These are phyloP conservation scores for Orthosia cruda DNA, from an alignment of 2,888 invertebrate genomes.

Conservation along the genomic window DNA sequence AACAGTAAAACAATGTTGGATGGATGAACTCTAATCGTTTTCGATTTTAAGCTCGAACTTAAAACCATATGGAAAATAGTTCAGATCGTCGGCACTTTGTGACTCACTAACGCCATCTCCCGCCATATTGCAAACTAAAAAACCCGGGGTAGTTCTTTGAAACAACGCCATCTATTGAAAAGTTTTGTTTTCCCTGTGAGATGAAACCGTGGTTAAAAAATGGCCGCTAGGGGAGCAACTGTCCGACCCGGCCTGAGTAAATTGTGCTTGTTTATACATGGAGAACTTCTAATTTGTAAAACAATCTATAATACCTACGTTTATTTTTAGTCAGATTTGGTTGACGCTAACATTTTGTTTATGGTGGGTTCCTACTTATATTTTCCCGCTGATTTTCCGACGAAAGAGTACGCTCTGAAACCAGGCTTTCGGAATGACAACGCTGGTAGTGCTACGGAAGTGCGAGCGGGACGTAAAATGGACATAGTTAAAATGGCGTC, in stretches of 20 bases:
- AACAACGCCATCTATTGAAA: slow-evolving; percentile 20
- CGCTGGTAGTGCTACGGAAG: too few species aligned
- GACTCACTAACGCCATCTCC: not conserved
- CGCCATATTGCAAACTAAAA: not conserved
- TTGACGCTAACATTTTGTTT: not conserved
- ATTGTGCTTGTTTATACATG: not conserved
- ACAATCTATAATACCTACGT: not conserved
- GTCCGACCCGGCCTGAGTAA: too few species aligned
- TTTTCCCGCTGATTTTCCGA: not conserved
- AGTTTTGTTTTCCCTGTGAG: too few species aligned
- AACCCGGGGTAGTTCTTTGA: not conserved
- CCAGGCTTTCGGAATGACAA: too few species aligned
- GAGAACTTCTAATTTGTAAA: slow-evolving; percentile 4
- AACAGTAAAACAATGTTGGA: not conserved
- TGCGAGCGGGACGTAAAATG: not conserved
- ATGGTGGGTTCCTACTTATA: not conserved
- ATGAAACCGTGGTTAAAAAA: not conserved
- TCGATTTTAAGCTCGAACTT: not conserved
- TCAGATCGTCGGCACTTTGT: not conserved
- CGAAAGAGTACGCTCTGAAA: not conserved
- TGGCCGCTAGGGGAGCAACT: not conserved
- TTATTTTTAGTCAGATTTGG: not conserved
- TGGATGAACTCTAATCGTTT: not conserved
- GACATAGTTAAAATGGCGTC: not conserved
- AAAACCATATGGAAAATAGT: not conserved